A percentile compares a stretch with the other conserved stretches of the same genome.
These are phyloP conservation scores for Luehdorfia chinensis DNA, from an alignment of 1,140 invertebrate genomes.

Conservation along the genomic window DNA sequence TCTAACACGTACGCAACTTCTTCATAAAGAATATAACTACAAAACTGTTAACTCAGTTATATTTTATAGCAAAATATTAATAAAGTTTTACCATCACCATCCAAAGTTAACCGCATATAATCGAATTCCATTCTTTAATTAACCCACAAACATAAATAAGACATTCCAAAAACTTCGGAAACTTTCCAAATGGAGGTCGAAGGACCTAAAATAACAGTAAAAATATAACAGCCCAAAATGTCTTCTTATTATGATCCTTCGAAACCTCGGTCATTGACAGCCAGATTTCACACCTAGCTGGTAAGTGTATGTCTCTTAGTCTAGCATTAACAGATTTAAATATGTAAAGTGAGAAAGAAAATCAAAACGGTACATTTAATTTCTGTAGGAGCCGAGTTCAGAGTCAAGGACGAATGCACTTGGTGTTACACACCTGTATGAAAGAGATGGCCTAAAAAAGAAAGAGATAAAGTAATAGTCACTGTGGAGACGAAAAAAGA, in stretches of 20 bases:
- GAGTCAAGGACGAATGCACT: slow-evolving; percentile 67
- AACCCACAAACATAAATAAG: slow-evolving; percentile 11
- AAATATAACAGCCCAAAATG: slow-evolving; percentile 37
- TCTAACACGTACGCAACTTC: not conserved
- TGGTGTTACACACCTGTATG: slow-evolving; percentile 33
- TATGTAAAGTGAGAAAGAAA: slow-evolving; percentile 34
- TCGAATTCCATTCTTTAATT: too few relatives aligned
- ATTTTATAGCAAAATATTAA: not conserved
- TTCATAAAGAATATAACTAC: not conserved
- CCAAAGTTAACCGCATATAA: too few relatives aligned
- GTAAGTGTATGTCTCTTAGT: slow-evolving; percentile 53
- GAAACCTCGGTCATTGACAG: slow-evolving; percentile 66
- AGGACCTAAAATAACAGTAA: slow-evolving; percentile 59
- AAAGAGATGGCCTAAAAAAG: slow-evolving; percentile 36
- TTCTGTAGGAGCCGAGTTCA: slow-evolving; percentile 42
- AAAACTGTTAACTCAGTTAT: not conserved
- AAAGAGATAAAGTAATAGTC: slow-evolving; percentile 31
- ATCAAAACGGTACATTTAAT: slow-evolving; percentile 61
- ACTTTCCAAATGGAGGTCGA: slow-evolving; percentile 38
- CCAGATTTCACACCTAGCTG: slow-evolving; percentile 45
- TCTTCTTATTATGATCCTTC: slow-evolving; percentile 57
- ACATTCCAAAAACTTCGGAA: not conserved
- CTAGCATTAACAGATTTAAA: slow-evolving; percentile 18
- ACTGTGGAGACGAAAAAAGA: slow-evolving; percentile 45
- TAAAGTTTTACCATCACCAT: too few relatives aligned